phyloP scores from a whole-genome alignment of 2,113 vertebrate genomes.

The Porphyrio hochstetteri region DNA sequence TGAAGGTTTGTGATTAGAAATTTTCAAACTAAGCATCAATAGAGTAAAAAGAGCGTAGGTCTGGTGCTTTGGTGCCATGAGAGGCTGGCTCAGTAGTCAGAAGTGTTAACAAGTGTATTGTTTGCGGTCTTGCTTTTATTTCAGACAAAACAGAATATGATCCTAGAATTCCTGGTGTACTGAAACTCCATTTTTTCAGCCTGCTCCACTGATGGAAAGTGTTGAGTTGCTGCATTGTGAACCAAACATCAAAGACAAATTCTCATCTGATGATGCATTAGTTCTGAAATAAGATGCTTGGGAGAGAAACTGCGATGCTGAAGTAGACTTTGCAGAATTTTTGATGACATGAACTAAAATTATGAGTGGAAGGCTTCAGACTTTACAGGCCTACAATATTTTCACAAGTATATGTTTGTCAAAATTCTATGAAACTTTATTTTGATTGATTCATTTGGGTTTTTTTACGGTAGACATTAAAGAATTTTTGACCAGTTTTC shows the following conservation, averaged over 20 bases:
- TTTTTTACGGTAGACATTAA: not conserved
- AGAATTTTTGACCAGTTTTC: not conserved
- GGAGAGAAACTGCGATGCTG: not conserved
- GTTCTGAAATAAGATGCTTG: not conserved
- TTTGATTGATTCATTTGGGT: not conserved
- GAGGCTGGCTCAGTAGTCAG: not conserved
- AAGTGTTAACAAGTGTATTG: not conserved
- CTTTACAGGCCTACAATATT: not conserved
- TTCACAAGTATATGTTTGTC: not conserved
- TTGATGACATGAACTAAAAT: not conserved
- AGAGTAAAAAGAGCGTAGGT: not conserved
- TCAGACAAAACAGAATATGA: not conserved
- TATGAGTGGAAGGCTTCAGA: not conserved
- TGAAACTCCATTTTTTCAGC: not conserved
- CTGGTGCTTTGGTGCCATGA: not conserved
- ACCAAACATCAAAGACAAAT: not conserved
- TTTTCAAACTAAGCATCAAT: not conserved
- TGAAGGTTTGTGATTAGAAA: not conserved
- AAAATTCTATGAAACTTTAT: not conserved
- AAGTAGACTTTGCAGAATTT: not conserved
- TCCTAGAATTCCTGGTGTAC: not conserved
- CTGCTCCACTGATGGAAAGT: not conserved
- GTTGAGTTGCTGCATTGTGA: not conserved
- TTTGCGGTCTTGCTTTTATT: not conserved
- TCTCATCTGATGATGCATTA: not conserved